These are phyloP conservation scores for Melanerpes formicivorus DNA, from an alignment of 2,113 vertebrate species.

Conservation along the genomic window DNA sequence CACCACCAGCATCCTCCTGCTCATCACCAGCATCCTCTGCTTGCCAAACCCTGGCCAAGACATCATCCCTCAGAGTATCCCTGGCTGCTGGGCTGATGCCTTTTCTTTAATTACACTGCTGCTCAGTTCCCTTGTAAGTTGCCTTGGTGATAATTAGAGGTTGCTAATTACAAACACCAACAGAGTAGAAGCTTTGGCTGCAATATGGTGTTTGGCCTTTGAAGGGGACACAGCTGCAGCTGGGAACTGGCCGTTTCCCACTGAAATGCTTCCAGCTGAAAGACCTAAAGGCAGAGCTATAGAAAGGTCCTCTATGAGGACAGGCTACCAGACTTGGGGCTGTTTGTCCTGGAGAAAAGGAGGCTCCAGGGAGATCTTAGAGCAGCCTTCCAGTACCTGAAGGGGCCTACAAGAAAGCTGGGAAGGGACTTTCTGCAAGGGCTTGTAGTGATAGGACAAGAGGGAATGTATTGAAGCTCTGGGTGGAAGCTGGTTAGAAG, in stretches of 20 bases:
- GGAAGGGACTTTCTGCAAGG: no score
- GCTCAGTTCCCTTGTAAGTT: not conserved
- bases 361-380: no score
- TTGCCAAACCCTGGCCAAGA: not conserved
- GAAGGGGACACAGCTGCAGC: not conserved
- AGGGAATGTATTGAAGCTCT: not conserved
- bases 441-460: no score
- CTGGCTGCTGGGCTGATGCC: not conserved
- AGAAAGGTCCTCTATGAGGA: not conserved
- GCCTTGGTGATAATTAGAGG: not conserved
- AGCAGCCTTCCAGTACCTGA: no score
- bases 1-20: not conserved
- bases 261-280: not conserved
- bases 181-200: not conserved
- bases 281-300: not conserved
- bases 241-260: accelerated
- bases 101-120: not conserved
- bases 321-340: no score
- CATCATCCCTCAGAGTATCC: not conserved
- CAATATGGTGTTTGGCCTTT: not conserved
- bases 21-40: not conserved
- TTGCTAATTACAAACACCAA: not conserved
- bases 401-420: no score
- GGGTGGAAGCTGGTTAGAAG: no score
- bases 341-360: no score